Percentiles rank a stretch among this genome's conserved stretches.
phyloP scores from a whole-genome alignment of 2,888 invertebrate species.

The Chydorus sphaericus region DNA sequence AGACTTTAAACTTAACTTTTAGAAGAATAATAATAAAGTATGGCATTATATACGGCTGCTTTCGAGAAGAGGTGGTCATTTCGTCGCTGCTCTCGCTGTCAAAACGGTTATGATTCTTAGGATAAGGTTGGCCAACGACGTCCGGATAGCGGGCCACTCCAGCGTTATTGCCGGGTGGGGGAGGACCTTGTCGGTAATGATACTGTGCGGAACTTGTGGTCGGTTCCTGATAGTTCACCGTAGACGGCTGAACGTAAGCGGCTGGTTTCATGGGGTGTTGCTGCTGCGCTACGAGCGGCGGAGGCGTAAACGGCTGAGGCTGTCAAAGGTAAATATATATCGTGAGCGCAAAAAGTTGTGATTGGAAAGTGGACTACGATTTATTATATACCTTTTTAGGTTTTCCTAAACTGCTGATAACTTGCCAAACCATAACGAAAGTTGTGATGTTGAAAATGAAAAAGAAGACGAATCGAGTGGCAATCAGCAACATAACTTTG shows the following conservation, averaged over 20 bases:
- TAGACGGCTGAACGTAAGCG: too few relatives aligned
- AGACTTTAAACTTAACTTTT: too few relatives aligned
- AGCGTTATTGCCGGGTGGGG: not conserved
- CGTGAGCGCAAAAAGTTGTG: not conserved
- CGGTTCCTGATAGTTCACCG: too few relatives aligned
- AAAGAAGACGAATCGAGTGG: conserved; percentile 2
- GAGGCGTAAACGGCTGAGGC: not conserved
- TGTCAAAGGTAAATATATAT: not conserved
- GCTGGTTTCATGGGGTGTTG: not conserved
- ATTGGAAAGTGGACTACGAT: too few relatives aligned
- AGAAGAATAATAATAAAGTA: too few relatives aligned
- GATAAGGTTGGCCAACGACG: not conserved
- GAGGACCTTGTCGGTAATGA: not conserved
- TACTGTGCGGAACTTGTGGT: too few relatives aligned
- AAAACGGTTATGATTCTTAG: too few relatives aligned
- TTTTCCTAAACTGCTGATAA: not conserved
- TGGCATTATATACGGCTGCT: too few relatives aligned
- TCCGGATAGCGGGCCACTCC: not conserved
- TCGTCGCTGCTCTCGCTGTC: too few relatives aligned
- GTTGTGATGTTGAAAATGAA: conserved; percentile 1
- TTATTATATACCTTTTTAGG: not conserved
- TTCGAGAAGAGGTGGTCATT: too few relatives aligned
- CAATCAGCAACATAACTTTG: not conserved
- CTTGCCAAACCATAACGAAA: not conserved
- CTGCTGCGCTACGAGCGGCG: not conserved